Evolutionary conservation across 2,888 invertebrate genomes (phyloP).

Genomic region (Epirrhoe alternata): DNA sequence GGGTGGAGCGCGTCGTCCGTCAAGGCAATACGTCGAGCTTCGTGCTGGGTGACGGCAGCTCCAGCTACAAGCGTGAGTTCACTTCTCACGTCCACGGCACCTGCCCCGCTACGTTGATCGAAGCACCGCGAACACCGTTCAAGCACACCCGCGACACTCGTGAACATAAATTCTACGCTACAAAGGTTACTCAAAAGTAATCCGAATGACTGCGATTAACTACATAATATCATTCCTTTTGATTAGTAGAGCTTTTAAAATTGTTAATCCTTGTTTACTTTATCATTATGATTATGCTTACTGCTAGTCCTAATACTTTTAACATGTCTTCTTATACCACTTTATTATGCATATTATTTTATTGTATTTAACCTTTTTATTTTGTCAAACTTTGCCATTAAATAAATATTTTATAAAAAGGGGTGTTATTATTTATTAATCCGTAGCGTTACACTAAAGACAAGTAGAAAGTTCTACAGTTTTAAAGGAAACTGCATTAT

Average conservation of each 20-base stretch:
- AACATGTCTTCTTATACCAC: constrained; percentile 60
- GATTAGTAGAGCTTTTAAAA: constrained; percentile 35
- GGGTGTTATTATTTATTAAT: constrained; percentile 43
- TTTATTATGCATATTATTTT: constrained; percentile 55
- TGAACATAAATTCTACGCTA: constrained; percentile 93
- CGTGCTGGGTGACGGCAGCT: constrained; percentile 88
- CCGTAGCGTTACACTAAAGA: background rate
- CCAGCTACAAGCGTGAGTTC: constrained; percentile 92
- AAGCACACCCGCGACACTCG: constrained; percentile 94
- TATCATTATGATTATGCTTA: constrained; percentile 61
- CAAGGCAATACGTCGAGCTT: constrained; percentile 91
- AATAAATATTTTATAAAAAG: constrained; percentile 62
- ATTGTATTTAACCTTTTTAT: constrained; percentile 49
- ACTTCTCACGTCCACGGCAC: constrained; percentile 89
- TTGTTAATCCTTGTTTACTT: constrained; percentile 34
- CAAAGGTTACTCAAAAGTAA: constrained; percentile 82
- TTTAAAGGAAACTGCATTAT: constrained; percentile 3
- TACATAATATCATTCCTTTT: constrained; percentile 41
- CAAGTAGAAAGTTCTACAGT: background rate
- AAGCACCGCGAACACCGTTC: constrained; percentile 90
- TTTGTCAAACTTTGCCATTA: constrained; percentile 78
- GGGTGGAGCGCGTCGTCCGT: constrained; percentile 86
- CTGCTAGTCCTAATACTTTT: constrained; percentile 69
- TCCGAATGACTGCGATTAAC: constrained; percentile 42
- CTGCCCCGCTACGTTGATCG: constrained; percentile 92